Conservation (phyloP, 1,140 invertebrate genomes). For the Octopus sinensis region DNA sequence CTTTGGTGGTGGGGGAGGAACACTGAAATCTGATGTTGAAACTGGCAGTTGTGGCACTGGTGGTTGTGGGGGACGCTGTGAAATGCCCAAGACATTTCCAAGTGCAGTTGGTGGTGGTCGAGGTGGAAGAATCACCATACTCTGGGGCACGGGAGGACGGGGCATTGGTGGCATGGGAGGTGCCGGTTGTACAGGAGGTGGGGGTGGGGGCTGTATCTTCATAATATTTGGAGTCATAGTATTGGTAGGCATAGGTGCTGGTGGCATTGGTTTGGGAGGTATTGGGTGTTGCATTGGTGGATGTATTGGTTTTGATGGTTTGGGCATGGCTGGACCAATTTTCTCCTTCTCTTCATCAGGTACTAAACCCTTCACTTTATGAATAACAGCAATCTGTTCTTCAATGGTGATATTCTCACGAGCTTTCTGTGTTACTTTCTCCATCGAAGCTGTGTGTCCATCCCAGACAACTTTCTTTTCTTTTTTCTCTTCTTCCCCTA, state of each 20-base stretch:
- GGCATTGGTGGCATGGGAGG: conserved; percentile 27
- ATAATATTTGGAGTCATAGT: background rate
- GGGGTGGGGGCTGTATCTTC: conserved; percentile 25
- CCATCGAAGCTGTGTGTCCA: conserved; percentile 80
- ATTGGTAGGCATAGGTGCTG: conserved; percentile 30
- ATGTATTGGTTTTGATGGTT: conserved; percentile 6
- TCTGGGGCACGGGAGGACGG: conserved; percentile 29
- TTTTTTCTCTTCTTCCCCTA: conserved; percentile 80
- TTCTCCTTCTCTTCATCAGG: conserved; percentile 89
- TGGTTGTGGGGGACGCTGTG: background rate
- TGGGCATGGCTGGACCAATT: conserved; percentile 59
- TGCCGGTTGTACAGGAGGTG: conserved; percentile 25
- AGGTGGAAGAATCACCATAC: conserved; percentile 37
- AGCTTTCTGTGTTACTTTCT: conserved; percentile 76
- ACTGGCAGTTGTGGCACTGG: background rate
- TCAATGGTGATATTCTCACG: conserved; percentile 93
- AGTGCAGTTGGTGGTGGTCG: conserved; percentile 18
- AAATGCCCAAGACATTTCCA: background rate
- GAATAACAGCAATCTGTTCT: conserved; percentile 95
- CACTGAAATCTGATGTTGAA: background rate
- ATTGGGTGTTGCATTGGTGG: background rate
- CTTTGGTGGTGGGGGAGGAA: conserved; percentile 12
- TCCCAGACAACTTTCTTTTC: conserved; percentile 92
- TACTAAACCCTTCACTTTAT: conserved; percentile 86
- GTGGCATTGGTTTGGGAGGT: conserved; percentile 33